Conservation (phyloP, 2,888 invertebrate species). For the Drosophila imparisetae region DNA sequence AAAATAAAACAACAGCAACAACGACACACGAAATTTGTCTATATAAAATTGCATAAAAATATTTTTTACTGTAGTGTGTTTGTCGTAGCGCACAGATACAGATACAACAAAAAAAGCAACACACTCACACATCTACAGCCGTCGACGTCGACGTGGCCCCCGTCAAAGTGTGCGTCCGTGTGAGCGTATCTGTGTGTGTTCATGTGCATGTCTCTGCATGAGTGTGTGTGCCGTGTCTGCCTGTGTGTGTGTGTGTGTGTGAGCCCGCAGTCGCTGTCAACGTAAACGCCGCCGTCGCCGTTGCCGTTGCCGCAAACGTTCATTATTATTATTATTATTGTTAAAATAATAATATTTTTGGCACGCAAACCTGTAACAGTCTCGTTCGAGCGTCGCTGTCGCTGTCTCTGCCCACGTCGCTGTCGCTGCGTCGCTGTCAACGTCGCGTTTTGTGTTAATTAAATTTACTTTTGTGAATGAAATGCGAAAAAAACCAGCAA, state of each 20-base stretch:
- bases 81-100: constrained; percentile 61
- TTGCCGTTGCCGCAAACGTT: constrained; percentile 49
- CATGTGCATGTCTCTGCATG: constrained; percentile 37
- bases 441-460: constrained; percentile 76
- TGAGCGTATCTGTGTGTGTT: constrained; percentile 38
- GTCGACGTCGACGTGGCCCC: constrained; percentile 68
- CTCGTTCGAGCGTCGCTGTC: constrained; percentile 39
- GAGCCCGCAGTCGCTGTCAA: constrained; percentile 52
- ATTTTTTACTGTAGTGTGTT: constrained; percentile 66
- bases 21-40: constrained; percentile 68
- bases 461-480: constrained; percentile 81
- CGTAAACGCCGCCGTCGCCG: constrained; percentile 24
- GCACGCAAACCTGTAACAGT: constrained; percentile 75
- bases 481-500: constrained; percentile 80
- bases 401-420: constrained; percentile 32
- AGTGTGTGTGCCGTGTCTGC: constrained; percentile 40
- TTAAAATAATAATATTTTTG: constrained; percentile 67
- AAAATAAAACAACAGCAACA: constrained; percentile 59
- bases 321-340: constrained; percentile 68
- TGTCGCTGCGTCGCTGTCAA: constrained; percentile 34
- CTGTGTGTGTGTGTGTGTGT: constrained; percentile 9
- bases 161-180: constrained; percentile 54
- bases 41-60: constrained; percentile 81
- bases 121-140: constrained; percentile 58
- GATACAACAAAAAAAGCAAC: constrained; percentile 50